These are phyloP conservation scores for Silurus lanzhouensis DNA, from an alignment of 2,797 vertebrate genomes.

Conservation along the genomic window DNA sequence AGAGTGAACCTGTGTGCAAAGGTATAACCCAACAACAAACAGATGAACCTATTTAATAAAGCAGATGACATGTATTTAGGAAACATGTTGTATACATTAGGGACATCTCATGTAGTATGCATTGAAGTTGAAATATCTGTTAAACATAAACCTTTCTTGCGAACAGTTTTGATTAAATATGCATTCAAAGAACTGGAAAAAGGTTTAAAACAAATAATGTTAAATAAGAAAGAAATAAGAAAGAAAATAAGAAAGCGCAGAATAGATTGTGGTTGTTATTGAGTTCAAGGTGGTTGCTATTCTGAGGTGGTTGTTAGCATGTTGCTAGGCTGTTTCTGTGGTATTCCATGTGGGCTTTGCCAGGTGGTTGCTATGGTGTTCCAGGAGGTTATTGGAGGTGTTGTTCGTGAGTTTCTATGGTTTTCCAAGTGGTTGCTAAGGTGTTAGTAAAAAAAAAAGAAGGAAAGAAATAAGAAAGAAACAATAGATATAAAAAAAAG, in stretches of 20 bases:
- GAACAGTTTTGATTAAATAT: not conserved
- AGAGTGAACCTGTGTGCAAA: conserved; percentile 88
- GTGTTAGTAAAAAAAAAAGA: not conserved
- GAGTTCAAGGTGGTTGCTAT: not conserved
- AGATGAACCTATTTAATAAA: not conserved
- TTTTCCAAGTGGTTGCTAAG: not conserved
- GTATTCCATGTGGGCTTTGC: not conserved
- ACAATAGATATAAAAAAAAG: not conserved
- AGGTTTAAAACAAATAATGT: not conserved
- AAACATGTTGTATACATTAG: too few species aligned
- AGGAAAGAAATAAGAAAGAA: not conserved
- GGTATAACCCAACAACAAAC: conserved; percentile 65
- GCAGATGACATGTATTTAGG: not conserved
- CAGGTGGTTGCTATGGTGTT: not conserved
- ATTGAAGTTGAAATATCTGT: not conserved
- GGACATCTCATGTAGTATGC: not conserved
- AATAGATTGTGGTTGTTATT: not conserved
- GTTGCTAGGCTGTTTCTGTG: not conserved
- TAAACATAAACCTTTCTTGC: not conserved
- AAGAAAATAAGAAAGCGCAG: not conserved
- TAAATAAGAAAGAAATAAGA: not conserved
- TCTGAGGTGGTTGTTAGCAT: not conserved
- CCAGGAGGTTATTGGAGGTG: not conserved
- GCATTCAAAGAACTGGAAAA: not conserved
- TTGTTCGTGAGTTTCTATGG: not conserved